Percentiles rank a stretch among this genome's conserved stretches.
Evolutionary conservation across 2,888 invertebrate genomes (phyloP).

Genomic region (Phlogophora meticulosa): DNA sequence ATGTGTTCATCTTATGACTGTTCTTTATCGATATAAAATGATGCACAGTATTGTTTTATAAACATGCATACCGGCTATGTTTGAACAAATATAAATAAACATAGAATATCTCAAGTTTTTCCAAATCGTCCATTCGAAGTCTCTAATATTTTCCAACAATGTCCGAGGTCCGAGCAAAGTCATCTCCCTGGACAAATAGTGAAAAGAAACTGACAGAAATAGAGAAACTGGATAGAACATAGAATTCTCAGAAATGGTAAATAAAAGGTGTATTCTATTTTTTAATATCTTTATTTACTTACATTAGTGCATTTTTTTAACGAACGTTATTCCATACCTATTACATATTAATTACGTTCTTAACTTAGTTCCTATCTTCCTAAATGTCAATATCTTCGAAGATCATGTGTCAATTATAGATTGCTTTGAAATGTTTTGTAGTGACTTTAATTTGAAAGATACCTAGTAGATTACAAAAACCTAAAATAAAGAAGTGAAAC

Average conservation of each 20-base stretch:
- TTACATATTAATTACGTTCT: background rate
- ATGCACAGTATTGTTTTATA: constrained; percentile 13
- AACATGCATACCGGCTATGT: constrained; percentile 60
- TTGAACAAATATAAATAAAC: constrained; percentile 65
- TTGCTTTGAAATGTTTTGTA: background rate
- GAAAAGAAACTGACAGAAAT: constrained; percentile 74
- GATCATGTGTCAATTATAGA: background rate
- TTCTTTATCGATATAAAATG: background rate
- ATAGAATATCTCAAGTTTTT: constrained; percentile 61
- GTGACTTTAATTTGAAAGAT: background rate
- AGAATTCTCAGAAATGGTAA: constrained; percentile 7
- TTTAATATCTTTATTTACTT: constrained; percentile 23
- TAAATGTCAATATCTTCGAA: background rate
- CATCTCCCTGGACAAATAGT: constrained; percentile 88
- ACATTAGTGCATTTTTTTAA: background rate
- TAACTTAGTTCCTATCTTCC: background rate
- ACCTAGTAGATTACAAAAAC: background rate
- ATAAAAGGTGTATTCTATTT: constrained; percentile 1
- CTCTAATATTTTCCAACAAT: constrained; percentile 86
- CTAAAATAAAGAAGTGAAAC: background rate
- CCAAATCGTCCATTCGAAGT: constrained; percentile 73
- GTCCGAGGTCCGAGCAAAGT: constrained; percentile 85
- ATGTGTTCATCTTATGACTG: no score
- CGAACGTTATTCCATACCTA: background rate
- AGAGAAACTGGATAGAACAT: constrained; percentile 72